Evolutionary conservation across 1,140 invertebrate genomes (phyloP), one percentile per base, ranked within the genome.

Genomic region (Zelostemma sp.): DNA sequence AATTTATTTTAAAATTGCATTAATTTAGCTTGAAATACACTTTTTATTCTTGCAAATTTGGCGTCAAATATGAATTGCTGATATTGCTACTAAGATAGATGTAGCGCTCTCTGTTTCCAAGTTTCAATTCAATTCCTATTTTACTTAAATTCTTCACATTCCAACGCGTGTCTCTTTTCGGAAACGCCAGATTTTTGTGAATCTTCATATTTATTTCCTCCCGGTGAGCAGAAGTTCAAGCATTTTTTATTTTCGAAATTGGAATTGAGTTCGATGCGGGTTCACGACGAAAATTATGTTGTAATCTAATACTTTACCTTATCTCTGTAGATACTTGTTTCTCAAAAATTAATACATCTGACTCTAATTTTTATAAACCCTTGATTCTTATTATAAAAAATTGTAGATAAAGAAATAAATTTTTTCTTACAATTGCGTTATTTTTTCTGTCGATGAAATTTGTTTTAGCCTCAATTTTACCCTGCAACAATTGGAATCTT

Each of bases 361-460:
- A 18, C 5, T 43, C 41, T 43, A 43, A 43, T 43, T 43, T 43
- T 17, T 12, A 43, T 43, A 16, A 14, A 17, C 41, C 17, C 11
- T 43, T 43, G 5, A 17, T 43, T 43, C 17, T 43, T 43, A 43
- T 43, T 43, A 43, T 43, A 43, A 43, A 43, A 43, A 43, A 43
- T 43, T 43, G 41, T 43, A 43, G 41, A 43, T 18, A 43, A 17
- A 14, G 41, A 43, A 43, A 43, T 43, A 43, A 43, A 43, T 18
- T 43, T 43, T 43, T 43, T 43, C 41, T 3, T 11, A 43, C 41
- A 8, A 43, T 17, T 17, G 41, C 17, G 41, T 43, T 14, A 14
- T 43, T 43, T 43, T 43, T 16, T 43, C 11, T 35, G 6, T 35
- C 1, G 33, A 6, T 35, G 1, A 2, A 35, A 9, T n/a, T 35